Evolutionary conservation across 2,113 vertebrate genomes (phyloP).

Genomic region (Vicugna pacos): DNA sequence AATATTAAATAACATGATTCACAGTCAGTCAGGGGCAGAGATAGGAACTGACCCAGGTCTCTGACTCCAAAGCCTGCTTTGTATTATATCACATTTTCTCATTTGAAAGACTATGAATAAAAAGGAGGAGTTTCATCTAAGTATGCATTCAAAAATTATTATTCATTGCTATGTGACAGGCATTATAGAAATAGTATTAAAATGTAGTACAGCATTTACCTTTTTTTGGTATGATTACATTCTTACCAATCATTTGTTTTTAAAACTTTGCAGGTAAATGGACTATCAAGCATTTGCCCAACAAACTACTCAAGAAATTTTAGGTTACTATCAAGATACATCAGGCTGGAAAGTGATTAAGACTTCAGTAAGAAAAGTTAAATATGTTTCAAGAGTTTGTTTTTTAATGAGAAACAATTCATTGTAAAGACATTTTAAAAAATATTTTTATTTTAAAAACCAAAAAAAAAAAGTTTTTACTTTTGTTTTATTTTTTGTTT

Average conservation of each 20-base stretch:
- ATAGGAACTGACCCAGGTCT: not conserved
- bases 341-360: slow-evolving; percentile 86
- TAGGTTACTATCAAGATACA: slow-evolving; percentile 81
- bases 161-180: not conserved
- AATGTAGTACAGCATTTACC: not conserved
- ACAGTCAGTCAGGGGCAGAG: not conserved
- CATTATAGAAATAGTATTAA: not conserved
- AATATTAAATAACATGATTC: not conserved
- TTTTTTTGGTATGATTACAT: not conserved
- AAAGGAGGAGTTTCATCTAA: not conserved
- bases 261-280: slow-evolving; percentile 83
- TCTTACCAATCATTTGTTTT: slow-evolving; percentile 44
- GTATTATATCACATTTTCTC: not conserved
- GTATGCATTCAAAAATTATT: not conserved
- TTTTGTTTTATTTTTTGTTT: slow-evolving; percentile 11
- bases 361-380: slow-evolving; percentile 84
- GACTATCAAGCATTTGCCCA: slow-evolving; percentile 81
- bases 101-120: slow-evolving; percentile 25
- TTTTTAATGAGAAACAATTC: slow-evolving; percentile 31
- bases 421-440: not conserved
- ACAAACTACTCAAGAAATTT: slow-evolving; percentile 81
- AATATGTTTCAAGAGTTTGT: slow-evolving; percentile 50
- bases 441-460: slow-evolving; percentile 28
- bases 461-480: slow-evolving; percentile 39
- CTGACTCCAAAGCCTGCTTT: not conserved